phyloP scores from a whole-genome alignment of 1,140 invertebrate species.

The Neodiprion pinetum region DNA sequence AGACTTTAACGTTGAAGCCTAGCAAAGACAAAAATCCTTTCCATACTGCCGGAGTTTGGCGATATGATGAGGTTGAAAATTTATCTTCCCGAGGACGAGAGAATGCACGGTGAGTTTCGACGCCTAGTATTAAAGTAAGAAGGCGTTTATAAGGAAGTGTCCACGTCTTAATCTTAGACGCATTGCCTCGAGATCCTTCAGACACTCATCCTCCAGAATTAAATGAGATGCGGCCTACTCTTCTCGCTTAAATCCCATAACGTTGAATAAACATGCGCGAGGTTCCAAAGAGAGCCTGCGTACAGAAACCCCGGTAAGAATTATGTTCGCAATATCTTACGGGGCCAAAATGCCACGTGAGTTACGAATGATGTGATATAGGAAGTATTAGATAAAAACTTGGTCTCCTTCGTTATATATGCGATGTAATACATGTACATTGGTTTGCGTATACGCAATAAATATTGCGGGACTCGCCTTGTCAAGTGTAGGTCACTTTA shows the following conservation, averaged over 20 bases:
- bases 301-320: slow-evolving; percentile 21
- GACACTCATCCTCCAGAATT: neutral
- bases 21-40: too few relatives aligned
- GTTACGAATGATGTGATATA: neutral
- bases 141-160: neutral
- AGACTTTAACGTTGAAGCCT: too few relatives aligned
- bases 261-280: slow-evolving; percentile 32
- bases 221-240: slow-evolving; percentile 6
- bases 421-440: too few relatives aligned
- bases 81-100: too few relatives aligned
- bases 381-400: neutral
- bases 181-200: neutral
- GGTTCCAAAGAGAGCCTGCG: slow-evolving; percentile 19
- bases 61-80: too few relatives aligned
- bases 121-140: neutral
- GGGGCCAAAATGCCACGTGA: slow-evolving; percentile 14
- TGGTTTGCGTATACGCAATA: too few relatives aligned
- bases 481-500: too few relatives aligned
- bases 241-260: slow-evolving; percentile 14
- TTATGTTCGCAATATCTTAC: slow-evolving; percentile 31
- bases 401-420: too few relatives aligned
- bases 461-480: too few relatives aligned
- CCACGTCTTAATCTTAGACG: slow-evolving; percentile 2
- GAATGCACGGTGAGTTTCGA: too few relatives aligned
- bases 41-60: too few relatives aligned